A percentile compares a stretch with the other conserved stretches of the same genome.
phyloP scores from a whole-genome alignment of 2,888 invertebrate genomes.

The Heliconius aoede region DNA sequence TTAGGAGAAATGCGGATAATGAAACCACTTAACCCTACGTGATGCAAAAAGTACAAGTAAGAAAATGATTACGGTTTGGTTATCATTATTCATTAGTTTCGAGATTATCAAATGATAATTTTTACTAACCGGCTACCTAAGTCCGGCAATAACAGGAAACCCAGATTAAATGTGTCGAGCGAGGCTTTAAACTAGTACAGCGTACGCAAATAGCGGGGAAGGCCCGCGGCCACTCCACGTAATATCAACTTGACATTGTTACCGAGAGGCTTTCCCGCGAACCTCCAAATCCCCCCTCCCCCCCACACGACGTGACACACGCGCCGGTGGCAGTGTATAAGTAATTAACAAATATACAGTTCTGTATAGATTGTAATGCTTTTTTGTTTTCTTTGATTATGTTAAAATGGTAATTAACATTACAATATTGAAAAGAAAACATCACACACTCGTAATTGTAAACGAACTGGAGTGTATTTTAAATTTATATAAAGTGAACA shows the following conservation, averaged over 20 bases:
- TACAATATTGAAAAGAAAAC: background rate
- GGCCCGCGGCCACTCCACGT: constrained; percentile 27
- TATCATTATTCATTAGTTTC: background rate
- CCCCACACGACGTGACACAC: background rate
- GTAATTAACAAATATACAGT: background rate
- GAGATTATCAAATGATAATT: background rate
- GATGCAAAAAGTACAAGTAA: no score
- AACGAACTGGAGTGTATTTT: no score
- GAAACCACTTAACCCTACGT: no score
- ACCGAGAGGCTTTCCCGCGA: constrained; percentile 28
- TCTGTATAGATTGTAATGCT: background rate
- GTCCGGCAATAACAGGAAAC: background rate
- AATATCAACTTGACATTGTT: constrained; percentile 20
- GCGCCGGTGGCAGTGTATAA: background rate
- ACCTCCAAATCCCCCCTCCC: background rate
- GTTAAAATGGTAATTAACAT: constrained; percentile 1
- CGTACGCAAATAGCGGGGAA: constrained; percentile 8
- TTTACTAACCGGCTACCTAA: background rate
- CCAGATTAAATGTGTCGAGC: background rate
- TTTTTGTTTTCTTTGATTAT: background rate
- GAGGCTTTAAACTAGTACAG: background rate
- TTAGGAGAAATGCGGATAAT: no score
- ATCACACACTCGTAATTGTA: no score
- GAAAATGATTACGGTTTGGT: no score
- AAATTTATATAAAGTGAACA: no score